A percentile compares a stretch with the other conserved stretches of the same genome.
Evolutionary conservation across 1,140 invertebrate species (phyloP).

Genomic region (Caenorhabditis elegans): DNA sequence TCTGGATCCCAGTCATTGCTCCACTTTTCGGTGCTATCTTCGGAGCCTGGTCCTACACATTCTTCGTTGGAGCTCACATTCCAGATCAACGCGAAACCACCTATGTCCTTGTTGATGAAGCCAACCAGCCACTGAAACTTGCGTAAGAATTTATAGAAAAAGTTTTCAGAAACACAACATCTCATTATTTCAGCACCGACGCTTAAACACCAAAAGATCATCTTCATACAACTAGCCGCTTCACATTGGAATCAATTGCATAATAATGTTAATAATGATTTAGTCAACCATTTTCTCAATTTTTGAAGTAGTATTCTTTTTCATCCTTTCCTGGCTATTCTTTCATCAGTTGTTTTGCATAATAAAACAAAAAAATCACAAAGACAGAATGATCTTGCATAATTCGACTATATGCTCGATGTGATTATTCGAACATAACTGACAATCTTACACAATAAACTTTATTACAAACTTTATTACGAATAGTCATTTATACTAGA

Average conservation of each 20-base stretch:
- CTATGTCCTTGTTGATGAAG: slow-evolving; percentile 16
- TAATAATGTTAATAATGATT: background rate
- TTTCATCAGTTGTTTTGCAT: background rate
- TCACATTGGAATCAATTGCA: background rate
- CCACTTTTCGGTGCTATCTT: slow-evolving; percentile 44
- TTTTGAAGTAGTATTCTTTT: background rate
- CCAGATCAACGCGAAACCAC: slow-evolving; percentile 31
- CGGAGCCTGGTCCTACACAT: slow-evolving; percentile 49
- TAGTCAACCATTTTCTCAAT: background rate
- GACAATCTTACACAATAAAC: too few relatives aligned
- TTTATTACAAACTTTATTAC: too few relatives aligned
- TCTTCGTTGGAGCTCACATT: slow-evolving; percentile 47
- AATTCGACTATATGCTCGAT: too few relatives aligned
- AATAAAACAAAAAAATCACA: too few relatives aligned
- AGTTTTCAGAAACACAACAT: too few relatives aligned
- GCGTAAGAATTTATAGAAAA: slow-evolving; percentile 4
- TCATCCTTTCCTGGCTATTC: background rate
- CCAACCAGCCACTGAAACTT: slow-evolving; percentile 20
- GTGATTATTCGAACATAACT: too few relatives aligned
- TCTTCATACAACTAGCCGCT: background rate
- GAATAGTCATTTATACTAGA: too few relatives aligned
- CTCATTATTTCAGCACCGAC: background rate
- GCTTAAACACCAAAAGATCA: background rate
- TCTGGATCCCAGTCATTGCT: slow-evolving; percentile 49
- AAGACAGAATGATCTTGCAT: too few relatives aligned